Conservation (phyloP, 2,113 vertebrate species). For the Taurulus bubalis region DNA sequence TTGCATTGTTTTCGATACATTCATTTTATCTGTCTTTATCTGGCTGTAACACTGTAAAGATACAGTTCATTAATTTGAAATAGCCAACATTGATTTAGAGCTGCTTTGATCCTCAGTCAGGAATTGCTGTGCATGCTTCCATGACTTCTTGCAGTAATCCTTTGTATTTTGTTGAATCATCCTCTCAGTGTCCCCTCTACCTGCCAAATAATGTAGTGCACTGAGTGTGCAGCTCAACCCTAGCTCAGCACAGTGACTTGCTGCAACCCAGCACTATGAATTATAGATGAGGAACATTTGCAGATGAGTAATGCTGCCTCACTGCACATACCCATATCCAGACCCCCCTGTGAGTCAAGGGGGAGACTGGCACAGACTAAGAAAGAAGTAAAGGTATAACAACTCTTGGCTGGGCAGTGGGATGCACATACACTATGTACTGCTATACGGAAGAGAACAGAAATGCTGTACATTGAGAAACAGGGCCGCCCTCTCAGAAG, state of each 20-base stretch:
- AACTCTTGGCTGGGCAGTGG: not conserved
- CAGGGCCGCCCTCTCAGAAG: conserved; percentile 3
- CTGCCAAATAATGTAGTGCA: conserved; percentile 56
- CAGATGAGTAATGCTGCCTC: conserved; percentile 67
- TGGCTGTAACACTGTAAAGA: not conserved
- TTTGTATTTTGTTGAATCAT: conserved; percentile 20
- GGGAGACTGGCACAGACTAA: not conserved
- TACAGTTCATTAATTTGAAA: not conserved
- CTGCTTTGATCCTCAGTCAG: conserved; percentile 3
- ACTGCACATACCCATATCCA: conserved; percentile 46
- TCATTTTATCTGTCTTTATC: not conserved
- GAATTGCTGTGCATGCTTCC: not conserved
- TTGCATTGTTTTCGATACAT: not conserved
- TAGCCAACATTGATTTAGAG: not conserved
- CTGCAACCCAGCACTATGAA: conserved; percentile 73
- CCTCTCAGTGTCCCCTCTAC: conserved; percentile 41
- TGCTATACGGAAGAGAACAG: conserved; percentile 3
- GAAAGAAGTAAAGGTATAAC: not conserved
- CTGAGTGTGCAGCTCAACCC: conserved; percentile 55
- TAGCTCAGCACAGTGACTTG: conserved; percentile 70
- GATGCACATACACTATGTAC: conserved; percentile 8
- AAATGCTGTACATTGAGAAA: conserved; percentile 34
- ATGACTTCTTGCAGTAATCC: conserved; percentile 5
- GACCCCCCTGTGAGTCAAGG: conserved; percentile 16
- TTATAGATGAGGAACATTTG: conserved; percentile 81